Conservation (phyloP, 2,113 vertebrate species). For the Oncorhynchus kisutch region DNA sequence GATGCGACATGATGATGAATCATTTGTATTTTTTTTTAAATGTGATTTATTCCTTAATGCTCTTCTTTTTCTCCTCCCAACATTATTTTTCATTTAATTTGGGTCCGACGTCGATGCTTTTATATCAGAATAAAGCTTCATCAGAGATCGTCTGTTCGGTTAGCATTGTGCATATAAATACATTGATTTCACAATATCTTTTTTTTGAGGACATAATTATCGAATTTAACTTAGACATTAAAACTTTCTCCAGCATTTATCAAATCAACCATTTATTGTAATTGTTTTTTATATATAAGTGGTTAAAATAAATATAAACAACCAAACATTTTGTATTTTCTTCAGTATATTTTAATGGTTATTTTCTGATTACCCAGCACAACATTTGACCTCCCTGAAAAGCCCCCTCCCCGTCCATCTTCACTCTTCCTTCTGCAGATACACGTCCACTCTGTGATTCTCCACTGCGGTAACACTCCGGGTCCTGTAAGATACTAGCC, state of each 20-base stretch:
- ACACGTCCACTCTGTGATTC: conserved; percentile 1
- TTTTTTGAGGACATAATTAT: too few relatives aligned
- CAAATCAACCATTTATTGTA: too few relatives aligned
- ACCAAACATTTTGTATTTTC: background rate
- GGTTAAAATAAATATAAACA: background rate
- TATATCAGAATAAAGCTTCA: background rate
- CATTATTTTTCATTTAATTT: background rate
- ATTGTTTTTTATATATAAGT: background rate
- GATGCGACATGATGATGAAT: background rate
- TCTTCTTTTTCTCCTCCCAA: background rate
- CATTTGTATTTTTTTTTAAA: background rate
- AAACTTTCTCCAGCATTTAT: too few relatives aligned
- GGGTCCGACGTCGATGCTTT: background rate
- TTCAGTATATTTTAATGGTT: too few relatives aligned
- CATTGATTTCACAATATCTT: too few relatives aligned
- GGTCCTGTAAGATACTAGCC: conserved; percentile 9
- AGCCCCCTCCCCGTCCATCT: too few relatives aligned
- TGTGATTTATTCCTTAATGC: background rate
- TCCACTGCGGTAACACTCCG: conserved; percentile 13
- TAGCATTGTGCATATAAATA: too few relatives aligned
- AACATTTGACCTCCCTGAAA: too few relatives aligned
- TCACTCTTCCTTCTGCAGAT: background rate
- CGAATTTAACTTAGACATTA: too few relatives aligned
- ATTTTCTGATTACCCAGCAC: too few relatives aligned
- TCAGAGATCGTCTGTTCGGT: background rate